These are phyloP conservation scores for Timema cristinae DNA, from an alignment of 2,888 invertebrate genomes.

Conservation along the genomic window DNA sequence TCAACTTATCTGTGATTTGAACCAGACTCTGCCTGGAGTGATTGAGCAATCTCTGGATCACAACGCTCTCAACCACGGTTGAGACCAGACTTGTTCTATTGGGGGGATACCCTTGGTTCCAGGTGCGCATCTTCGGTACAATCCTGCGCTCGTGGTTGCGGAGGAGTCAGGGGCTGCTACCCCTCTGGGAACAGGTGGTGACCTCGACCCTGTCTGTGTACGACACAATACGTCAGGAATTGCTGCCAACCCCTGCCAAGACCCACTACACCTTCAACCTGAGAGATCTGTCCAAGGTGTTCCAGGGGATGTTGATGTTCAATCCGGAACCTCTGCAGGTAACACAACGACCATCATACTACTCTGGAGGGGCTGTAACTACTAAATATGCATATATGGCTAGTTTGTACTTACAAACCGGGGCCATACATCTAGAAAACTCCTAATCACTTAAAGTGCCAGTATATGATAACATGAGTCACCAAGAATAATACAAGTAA, in stretches of 20 bases:
- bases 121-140: slow-evolving; percentile 62
- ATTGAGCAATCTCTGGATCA: too few species aligned
- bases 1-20: too few species aligned
- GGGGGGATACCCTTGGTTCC: neutral
- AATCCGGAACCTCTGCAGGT: slow-evolving; percentile 61
- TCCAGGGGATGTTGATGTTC: slow-evolving; percentile 72
- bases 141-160: slow-evolving; percentile 67
- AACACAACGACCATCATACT: slow-evolving; percentile 29
- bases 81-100: too few species aligned
- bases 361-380: too few species aligned
- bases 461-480: too few species aligned
- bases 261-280: slow-evolving; percentile 90
- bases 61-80: too few species aligned
- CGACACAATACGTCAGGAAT: slow-evolving; percentile 58
- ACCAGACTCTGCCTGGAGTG: too few species aligned
- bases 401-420: too few species aligned
- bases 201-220: slow-evolving; percentile 65
- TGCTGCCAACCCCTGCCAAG: slow-evolving; percentile 84
- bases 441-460: too few species aligned
- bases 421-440: too few species aligned
- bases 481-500: too few species aligned
- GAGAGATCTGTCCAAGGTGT: slow-evolving; percentile 79
- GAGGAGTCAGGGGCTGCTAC: slow-evolving; percentile 37
- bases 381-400: too few species aligned
- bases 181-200: slow-evolving; percentile 51